Evolutionary conservation across 2,113 vertebrate genomes (phyloP), one percentile per base, ranked within the genome.

Genomic region (Petrocephalus zakoni): DNA sequence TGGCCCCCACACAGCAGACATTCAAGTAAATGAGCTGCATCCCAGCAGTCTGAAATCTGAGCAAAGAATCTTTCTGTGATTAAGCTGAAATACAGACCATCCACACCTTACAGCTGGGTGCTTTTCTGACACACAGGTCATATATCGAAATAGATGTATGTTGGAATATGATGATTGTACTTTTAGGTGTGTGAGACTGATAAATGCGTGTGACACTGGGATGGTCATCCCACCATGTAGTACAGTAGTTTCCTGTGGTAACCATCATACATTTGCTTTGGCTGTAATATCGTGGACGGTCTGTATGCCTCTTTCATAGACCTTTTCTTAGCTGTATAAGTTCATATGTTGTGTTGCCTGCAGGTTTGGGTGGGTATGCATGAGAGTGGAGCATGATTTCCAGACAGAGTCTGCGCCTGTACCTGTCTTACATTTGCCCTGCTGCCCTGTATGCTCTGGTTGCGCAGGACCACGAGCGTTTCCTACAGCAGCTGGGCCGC

Each of bases 401-500:
- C 29, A 75, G 68, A 0, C 68, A n/a, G 4, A 78, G 34, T 6
- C 53, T 55, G 8, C 25, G 8, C 25, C 19, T 5, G 29, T 51
- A 7, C 53, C n/a, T 25, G 0, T 13, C 81, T 21, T 17, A 37
- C 34, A 46, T 90, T 21, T 89, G 6, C 58, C 37, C 56, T 61
- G 17, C 47, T 58, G n/a, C 13, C 19, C 49, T 22, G n/a, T n/a
- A 19, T 0, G n/a, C 56, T 88, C 4, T 58, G 47, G 82, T 84
- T 29, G 6, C 15, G 91, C 46, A 99, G 98, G 97, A 97, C 53
- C 95, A 94, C 19, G 96, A 96, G 68, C 97, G 92, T 29, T 88
- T 99, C 5, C 93, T 99, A 89, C 93, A 94, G 84, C 97, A 99
- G 85, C 94, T 99, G 61, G 95, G 97, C 90, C 96, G 96, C 89